Percentiles rank a stretch among this genome's conserved stretches.
These are phyloP conservation scores for Crocidura indochinensis DNA, from an alignment of 2,797 vertebrate genomes.

Conservation along the genomic window DNA sequence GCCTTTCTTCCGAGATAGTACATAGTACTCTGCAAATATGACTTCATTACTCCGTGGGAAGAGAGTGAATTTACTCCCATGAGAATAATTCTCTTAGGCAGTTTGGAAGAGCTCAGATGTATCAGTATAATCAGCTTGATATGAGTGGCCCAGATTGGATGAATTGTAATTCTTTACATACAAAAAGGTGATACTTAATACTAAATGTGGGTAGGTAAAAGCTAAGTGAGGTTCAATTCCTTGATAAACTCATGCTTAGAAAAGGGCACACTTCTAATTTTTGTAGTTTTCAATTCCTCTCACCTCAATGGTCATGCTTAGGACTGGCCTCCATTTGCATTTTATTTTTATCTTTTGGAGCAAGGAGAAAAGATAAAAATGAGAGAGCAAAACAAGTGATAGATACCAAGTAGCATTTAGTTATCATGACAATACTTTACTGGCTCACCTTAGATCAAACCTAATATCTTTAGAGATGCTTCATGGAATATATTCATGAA, in stretches of 20 bases:
- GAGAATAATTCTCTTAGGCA: constrained; percentile 3
- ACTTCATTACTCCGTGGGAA: neutral
- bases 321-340: neutral
- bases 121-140: neutral
- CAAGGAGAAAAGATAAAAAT: constrained; percentile 39
- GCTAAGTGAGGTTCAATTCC: neutral
- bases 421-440: neutral
- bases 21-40: constrained; percentile 42
- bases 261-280: neutral
- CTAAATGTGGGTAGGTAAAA: neutral
- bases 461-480: neutral
- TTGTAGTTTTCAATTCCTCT: constrained; percentile 23
- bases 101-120: neutral
- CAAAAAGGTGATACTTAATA: neutral
- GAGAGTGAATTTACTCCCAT: neutral
- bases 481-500: neutral
- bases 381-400: constrained; percentile 3
- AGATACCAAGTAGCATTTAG: neutral
- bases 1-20: constrained; percentile 65
- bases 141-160: neutral
- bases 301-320: neutral
- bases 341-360: neutral
- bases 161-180: neutral
- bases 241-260: constrained; percentile 46
- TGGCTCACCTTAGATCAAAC: neutral